phyloP scores from a whole-genome alignment of 2,888 invertebrate species.

The Hipparchia sbordonii region DNA sequence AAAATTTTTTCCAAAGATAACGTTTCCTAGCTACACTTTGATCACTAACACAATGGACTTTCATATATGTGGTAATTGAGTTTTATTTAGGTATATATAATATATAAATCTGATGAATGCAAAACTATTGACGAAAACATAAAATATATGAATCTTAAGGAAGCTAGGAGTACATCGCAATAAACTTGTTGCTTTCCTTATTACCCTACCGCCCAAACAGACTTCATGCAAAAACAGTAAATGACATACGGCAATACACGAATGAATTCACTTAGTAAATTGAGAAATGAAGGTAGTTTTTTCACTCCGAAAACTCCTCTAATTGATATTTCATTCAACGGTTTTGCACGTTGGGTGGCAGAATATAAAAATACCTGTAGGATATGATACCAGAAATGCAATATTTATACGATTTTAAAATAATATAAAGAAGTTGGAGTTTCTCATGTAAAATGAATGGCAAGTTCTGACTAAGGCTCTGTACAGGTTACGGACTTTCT shows the following conservation, averaged over 20 bases:
- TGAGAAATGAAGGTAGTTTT: constrained; percentile 77
- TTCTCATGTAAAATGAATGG: background rate
- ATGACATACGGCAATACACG: constrained; percentile 74
- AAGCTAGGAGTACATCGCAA: constrained; percentile 49
- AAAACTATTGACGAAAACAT: background rate
- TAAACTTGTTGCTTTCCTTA: constrained; percentile 75
- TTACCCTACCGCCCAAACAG: constrained; percentile 79
- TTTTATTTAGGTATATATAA: background rate
- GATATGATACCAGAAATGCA: constrained; percentile 64
- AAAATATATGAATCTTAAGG: constrained; percentile 17
- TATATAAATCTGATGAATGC: too few species aligned
- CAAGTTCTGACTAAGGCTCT: background rate
- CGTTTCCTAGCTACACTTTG: too few species aligned
- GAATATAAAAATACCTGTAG: constrained; percentile 67
- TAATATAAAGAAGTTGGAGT: background rate
- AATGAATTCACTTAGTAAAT: constrained; percentile 74
- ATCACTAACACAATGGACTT: too few species aligned
- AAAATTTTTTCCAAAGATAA: too few species aligned
- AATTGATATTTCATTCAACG: constrained; percentile 80
- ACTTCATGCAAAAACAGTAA: constrained; percentile 73
- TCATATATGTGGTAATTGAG: too few species aligned
- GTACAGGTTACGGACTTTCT: too few species aligned
- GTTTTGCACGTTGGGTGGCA: constrained; percentile 76
- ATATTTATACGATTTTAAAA: constrained; percentile 56
- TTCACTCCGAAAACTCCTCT: constrained; percentile 68